Evolutionary conservation across 2,888 invertebrate species (phyloP).

Genomic region (Eupithecia pulchellata): DNA sequence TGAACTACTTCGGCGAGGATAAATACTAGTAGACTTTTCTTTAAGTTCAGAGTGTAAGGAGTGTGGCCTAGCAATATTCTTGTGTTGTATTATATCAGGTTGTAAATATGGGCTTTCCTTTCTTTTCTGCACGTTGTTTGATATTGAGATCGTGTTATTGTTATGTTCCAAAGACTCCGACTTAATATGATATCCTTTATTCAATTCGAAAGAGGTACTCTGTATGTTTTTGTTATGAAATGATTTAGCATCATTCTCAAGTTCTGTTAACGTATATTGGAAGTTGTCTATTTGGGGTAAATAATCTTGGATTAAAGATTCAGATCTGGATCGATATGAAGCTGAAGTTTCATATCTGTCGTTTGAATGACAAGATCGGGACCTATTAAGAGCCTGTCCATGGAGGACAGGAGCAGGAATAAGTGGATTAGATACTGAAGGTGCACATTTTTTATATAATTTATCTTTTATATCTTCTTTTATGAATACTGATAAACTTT

Average conservation of each 20-base stretch:
- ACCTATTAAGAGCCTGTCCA: constrained; percentile 18
- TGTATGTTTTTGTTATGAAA: not conserved
- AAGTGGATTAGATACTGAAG: constrained; percentile 8
- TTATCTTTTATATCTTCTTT: constrained; percentile 32
- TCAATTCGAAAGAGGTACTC: not conserved
- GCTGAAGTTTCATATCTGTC: constrained; percentile 10
- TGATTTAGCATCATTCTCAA: constrained; percentile 18
- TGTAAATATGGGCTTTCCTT: not conserved
- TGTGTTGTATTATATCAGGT: not conserved
- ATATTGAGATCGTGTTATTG: constrained; percentile 1
- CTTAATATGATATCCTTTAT: not conserved
- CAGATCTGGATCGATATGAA: constrained; percentile 20
- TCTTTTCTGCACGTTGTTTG: constrained; percentile 8
- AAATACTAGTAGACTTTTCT: not conserved
- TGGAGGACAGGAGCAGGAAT: not conserved
- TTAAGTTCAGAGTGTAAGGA: constrained; percentile 16
- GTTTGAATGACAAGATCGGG: constrained; percentile 29
- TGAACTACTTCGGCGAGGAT: constrained; percentile 13
- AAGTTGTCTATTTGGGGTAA: constrained; percentile 11
- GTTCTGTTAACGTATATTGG: constrained; percentile 8
- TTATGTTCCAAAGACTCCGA: constrained; percentile 7
- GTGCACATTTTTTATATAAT: constrained; percentile 22
- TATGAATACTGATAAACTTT: constrained; percentile 24
- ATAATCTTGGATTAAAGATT: constrained; percentile 7
- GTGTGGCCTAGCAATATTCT: constrained; percentile 6